Evolutionary conservation across 2,888 invertebrate genomes (phyloP).

Genomic region (Danaus chrysippus): DNA sequence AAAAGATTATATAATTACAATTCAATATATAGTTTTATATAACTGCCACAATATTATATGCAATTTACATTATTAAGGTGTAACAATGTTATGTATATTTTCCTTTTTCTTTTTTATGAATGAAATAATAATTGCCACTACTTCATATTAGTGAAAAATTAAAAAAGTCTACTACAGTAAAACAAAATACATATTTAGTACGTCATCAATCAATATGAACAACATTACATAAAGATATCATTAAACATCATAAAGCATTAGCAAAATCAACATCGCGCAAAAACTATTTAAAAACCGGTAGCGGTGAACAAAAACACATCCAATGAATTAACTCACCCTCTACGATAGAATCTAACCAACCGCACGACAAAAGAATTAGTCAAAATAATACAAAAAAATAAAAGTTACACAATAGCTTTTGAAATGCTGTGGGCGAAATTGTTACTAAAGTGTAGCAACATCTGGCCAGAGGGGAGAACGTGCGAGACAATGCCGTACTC

Average conservation of each 20-base stretch:
- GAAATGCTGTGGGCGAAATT: constrained; percentile 74
- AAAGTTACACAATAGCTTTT: constrained; percentile 67
- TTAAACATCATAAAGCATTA: constrained; percentile 41
- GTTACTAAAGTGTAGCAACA: constrained; percentile 78
- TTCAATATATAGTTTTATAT: too few species aligned
- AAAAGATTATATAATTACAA: too few species aligned
- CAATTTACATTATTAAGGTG: too few species aligned
- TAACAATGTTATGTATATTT: too few species aligned
- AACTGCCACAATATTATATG: too few species aligned
- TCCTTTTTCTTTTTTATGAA: too few species aligned
- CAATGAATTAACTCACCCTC: constrained; percentile 66
- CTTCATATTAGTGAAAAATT: too few species aligned
- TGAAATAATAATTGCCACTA: too few species aligned
- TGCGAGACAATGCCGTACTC: constrained; percentile 19
- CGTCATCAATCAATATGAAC: constrained; percentile 19
- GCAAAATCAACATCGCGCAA: constrained; percentile 43
- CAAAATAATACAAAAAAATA: constrained; percentile 71
- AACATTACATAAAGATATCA: constrained; percentile 36
- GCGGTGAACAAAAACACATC: constrained; percentile 58
- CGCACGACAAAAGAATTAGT: constrained; percentile 75
- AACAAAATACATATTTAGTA: too few species aligned
- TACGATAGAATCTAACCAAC: constrained; percentile 71
- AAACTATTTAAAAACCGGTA: constrained; percentile 55
- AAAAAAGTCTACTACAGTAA: too few species aligned
- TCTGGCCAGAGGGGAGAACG: constrained; percentile 68